phyloP scores from a whole-genome alignment of 2,888 invertebrate species.

The Terebella lapidaria region DNA sequence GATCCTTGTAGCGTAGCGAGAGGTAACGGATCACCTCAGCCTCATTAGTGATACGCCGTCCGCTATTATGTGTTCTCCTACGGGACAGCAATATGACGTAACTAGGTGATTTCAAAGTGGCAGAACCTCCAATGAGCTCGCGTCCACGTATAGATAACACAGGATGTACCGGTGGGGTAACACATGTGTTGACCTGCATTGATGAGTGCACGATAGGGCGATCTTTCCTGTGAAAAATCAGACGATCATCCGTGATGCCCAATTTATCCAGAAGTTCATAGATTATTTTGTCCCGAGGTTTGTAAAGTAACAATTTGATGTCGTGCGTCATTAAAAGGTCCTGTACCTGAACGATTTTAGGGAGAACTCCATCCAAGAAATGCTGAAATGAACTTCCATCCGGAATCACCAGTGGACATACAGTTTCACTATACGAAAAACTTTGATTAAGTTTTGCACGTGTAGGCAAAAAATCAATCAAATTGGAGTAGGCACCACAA shows the following conservation, averaged over 20 bases:
- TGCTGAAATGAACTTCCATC: conserved; percentile 19
- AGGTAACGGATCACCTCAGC: conserved; percentile 7
- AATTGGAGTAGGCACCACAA: not conserved
- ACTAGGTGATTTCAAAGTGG: not conserved
- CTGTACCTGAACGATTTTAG: conserved; percentile 16
- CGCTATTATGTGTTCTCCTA: conserved; percentile 2
- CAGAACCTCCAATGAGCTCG: not conserved
- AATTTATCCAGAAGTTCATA: conserved; percentile 7
- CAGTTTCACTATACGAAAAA: not conserved
- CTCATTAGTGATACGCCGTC: conserved; percentile 11
- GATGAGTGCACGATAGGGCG: not conserved
- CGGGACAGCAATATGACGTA: not conserved
- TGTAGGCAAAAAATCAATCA: not conserved
- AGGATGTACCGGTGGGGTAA: conserved; percentile 15
- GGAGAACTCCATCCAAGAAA: conserved; percentile 21
- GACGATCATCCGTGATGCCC: conserved; percentile 4
- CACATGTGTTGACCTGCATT: conserved; percentile 9
- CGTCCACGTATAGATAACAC: conserved; percentile 12
- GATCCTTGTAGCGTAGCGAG: not conserved
- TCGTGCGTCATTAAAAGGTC: conserved; percentile 1
- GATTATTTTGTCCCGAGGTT: conserved; percentile 13
- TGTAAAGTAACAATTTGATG: conserved; percentile 9
- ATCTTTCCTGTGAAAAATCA: conserved; percentile 6
- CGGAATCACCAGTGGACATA: conserved; percentile 16
- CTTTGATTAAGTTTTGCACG: not conserved